A percentile compares a stretch with the other conserved stretches of the same genome.
Conservation (phyloP, 2,113 vertebrate genomes). For the Dasyornis broadbenti region DNA sequence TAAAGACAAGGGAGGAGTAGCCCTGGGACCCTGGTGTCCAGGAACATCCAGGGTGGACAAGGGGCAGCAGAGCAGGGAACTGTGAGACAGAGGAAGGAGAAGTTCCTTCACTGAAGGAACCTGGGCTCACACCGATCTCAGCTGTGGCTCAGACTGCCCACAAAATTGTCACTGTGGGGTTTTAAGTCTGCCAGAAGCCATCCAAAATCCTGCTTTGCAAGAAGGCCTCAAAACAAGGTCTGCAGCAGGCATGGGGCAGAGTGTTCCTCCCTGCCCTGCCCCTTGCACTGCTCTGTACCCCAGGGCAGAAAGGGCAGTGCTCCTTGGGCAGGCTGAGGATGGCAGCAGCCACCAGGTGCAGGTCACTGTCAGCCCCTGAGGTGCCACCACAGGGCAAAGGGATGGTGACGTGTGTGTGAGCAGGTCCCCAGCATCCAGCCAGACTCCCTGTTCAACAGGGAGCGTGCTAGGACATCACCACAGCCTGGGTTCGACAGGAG, state of each 20-base stretch:
- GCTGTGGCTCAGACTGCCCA: neutral
- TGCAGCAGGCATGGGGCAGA: neutral
- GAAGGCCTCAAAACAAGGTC: neutral
- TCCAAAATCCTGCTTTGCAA: neutral
- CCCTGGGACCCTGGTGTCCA: neutral
- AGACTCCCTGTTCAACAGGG: neutral
- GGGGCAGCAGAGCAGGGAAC: neutral
- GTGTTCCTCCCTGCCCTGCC: neutral
- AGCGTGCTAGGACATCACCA: rapidly evolving
- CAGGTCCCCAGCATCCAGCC: neutral
- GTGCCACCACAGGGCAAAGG: neutral
- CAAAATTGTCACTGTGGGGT: neutral
- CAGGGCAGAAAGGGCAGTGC: neutral
- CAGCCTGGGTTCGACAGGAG: neutral
- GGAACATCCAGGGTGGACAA: neutral
- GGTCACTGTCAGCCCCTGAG: neutral
- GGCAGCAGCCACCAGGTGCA: neutral
- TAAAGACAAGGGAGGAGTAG: neutral
- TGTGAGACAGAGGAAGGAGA: neutral
- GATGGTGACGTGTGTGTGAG: neutral
- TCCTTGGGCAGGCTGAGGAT: neutral
- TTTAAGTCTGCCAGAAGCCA: neutral
- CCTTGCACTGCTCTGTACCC: neutral
- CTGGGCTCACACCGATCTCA: neutral
- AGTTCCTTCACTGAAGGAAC: neutral